phyloP scores from a whole-genome alignment of 2,113 vertebrate genomes.

The Empidonax alnorum region DNA sequence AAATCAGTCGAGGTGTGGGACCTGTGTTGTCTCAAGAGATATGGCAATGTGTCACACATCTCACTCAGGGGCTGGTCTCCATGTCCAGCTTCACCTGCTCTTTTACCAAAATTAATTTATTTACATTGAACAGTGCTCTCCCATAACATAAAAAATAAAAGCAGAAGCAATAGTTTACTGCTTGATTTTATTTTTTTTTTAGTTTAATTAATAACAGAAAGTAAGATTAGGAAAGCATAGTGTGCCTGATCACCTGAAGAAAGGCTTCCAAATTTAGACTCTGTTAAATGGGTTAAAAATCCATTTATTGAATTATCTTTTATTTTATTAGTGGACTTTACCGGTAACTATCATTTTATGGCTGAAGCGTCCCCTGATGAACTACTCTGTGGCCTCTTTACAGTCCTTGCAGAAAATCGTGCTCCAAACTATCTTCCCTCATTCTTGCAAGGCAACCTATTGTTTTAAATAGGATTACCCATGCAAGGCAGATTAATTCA shows the following conservation, averaged over 20 bases:
- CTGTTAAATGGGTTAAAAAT: slow-evolving; percentile 43
- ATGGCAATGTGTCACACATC: background rate
- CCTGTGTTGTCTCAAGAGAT: background rate
- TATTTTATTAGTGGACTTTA: slow-evolving; percentile 51
- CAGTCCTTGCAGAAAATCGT: background rate
- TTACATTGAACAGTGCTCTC: background rate
- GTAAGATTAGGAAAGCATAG: background rate
- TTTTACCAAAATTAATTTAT: background rate
- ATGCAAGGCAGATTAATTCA: slow-evolving; percentile 41
- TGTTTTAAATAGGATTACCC: slow-evolving; percentile 47
- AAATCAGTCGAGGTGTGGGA: background rate
- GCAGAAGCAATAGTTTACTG: background rate
- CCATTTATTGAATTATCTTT: slow-evolving; percentile 41
- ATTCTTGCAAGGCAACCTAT: slow-evolving; percentile 13
- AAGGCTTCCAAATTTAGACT: slow-evolving; percentile 3
- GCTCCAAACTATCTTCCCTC: background rate
- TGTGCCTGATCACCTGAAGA: background rate
- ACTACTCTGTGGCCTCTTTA: slow-evolving; percentile 19
- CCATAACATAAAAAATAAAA: background rate
- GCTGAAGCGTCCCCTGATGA: slow-evolving; percentile 35
- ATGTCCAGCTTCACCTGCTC: background rate
- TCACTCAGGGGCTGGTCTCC: background rate
- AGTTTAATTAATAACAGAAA: background rate
- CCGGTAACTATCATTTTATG: slow-evolving; percentile 27
- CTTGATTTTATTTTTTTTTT: background rate